Evolutionary conservation across 2,113 vertebrate species (phyloP).

Genomic region (Malurus cyaneus): DNA sequence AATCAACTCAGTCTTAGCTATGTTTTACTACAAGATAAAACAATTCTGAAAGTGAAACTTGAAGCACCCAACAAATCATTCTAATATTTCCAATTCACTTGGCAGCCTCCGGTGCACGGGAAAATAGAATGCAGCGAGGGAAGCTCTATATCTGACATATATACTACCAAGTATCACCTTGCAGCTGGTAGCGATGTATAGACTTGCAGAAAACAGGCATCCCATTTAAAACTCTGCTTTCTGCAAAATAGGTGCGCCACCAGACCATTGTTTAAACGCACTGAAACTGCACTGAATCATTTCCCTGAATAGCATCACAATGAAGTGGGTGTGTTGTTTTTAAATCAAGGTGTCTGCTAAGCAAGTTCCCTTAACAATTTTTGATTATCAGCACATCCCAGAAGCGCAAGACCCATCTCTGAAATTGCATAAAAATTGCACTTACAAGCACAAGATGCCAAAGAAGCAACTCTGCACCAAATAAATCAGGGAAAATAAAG

Average conservation of each 20-base stretch:
- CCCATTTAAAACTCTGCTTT: conserved; percentile 44
- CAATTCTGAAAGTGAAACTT: neutral
- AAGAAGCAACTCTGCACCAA: neutral
- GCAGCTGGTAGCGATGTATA: neutral
- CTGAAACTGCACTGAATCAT: conserved; percentile 63
- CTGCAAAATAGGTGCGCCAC: conserved; percentile 63
- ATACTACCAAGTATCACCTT: conserved; percentile 4
- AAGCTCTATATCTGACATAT: neutral
- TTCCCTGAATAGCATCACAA: conserved; percentile 63
- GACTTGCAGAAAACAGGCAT: conserved; percentile 43
- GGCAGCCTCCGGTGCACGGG: neutral
- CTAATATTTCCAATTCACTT: neutral
- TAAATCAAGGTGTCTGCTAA: conserved; percentile 50
- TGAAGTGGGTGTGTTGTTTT: conserved; percentile 48
- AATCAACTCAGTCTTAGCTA: neutral
- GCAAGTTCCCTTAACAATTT: conserved; percentile 6
- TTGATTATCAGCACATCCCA: neutral
- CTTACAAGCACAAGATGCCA: neutral
- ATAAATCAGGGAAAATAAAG: neutral
- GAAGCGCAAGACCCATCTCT: neutral
- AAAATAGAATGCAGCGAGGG: neutral
- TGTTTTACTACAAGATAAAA: neutral
- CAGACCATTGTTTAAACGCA: conserved; percentile 62
- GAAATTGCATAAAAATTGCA: neutral
- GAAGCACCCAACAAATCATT: neutral